phyloP scores from a whole-genome alignment of 2,797 vertebrate species.

The Melanotaenia boesemani region DNA sequence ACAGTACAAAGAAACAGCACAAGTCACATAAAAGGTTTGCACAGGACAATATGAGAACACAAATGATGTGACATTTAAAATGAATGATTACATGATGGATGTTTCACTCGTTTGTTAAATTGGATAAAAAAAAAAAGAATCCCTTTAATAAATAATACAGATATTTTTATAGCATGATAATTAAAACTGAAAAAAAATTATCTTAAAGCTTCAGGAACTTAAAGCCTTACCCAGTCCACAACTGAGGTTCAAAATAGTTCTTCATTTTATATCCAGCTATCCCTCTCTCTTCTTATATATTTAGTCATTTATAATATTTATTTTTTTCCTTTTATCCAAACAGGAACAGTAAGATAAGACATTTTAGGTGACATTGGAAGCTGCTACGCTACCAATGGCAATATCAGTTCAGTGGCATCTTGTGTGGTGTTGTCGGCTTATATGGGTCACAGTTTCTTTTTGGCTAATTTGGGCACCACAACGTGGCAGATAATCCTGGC shows the following conservation, averaged over 20 bases:
- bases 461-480: neutral
- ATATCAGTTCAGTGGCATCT: neutral
- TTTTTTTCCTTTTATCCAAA: neutral
- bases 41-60: conserved; percentile 38
- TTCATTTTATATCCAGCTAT: neutral
- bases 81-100: neutral
- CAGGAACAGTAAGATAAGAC: neutral
- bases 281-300: neutral
- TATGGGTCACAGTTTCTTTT: neutral
- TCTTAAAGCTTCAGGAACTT: neutral
- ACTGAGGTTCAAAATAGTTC: neutral
- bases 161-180: neutral
- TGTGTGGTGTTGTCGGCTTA: neutral
- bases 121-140: neutral
- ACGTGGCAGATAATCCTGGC: neutral
- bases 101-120: neutral
- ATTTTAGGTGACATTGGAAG: neutral
- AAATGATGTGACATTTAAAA: conserved; percentile 6
- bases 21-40: conserved; percentile 50
- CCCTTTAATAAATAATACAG: neutral
- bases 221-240: neutral
- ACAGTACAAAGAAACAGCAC: conserved; percentile 74
- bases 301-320: neutral
- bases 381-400: neutral
- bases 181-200: neutral